phyloP scores from a whole-genome alignment of 1,140 invertebrate species.

The Bombus haemorrhoidalis region DNA sequence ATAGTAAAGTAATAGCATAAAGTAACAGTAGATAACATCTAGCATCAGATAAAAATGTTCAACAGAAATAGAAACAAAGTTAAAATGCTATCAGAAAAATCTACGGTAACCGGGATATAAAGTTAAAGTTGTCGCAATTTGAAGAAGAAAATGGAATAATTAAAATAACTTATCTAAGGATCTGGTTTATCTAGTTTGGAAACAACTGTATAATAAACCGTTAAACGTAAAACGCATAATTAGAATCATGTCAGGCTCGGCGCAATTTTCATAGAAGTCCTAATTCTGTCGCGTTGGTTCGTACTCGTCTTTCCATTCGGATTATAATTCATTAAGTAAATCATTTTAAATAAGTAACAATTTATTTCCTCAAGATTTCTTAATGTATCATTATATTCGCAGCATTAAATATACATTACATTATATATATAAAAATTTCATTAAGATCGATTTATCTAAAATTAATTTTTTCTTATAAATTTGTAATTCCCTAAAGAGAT shows the following conservation, averaged over 20 bases:
- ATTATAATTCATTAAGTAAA: background rate
- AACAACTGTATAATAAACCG: too few species aligned
- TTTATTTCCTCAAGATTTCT: background rate
- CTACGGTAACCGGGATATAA: too few species aligned
- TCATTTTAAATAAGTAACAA: background rate
- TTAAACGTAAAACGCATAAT: too few species aligned
- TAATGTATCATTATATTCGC: background rate
- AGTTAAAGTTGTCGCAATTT: too few species aligned
- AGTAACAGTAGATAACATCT: background rate
- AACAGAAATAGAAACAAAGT: too few species aligned
- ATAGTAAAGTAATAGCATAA: background rate
- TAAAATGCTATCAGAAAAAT: too few species aligned
- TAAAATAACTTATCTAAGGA: too few species aligned
- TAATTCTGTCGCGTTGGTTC: background rate
- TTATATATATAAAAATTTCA: background rate
- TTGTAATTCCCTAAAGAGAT: background rate
- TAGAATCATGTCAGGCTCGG: too few species aligned
- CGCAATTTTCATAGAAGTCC: background rate
- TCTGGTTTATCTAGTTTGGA: too few species aligned
- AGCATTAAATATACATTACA: background rate
- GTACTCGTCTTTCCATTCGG: background rate
- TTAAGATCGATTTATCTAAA: background rate
- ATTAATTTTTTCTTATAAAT: background rate
- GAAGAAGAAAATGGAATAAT: too few species aligned
- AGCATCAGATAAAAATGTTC: too few species aligned